Evolutionary conservation across 2,797 vertebrate genomes (phyloP), one percentile per base, ranked within the genome.

Genomic region (Melanogrammus aeglefinus): DNA sequence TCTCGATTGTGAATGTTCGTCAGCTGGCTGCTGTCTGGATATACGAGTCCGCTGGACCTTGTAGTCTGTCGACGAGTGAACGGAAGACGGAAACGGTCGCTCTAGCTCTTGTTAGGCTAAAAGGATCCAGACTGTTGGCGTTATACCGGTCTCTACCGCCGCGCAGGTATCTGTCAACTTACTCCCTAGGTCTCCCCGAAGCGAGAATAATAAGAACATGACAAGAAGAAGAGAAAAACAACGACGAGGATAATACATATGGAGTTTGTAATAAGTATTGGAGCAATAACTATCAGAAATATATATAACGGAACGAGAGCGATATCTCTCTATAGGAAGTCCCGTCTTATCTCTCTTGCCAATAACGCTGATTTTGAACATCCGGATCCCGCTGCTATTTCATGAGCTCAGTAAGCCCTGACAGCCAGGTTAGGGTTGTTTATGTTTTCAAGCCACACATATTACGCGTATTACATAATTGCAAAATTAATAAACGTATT

Each of bases 41-140:
- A 51, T 79, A n/a, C n/a, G n/a, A n/a, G n/a, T 80, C 72, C 76
- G 78, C 78, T 77, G 79, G 75, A 77, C 86, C 76, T 76, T n/a
- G 41, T 78, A 24, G 8, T 79, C 84, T 38, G 78, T 73, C 76
- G 81, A 75, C 72, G 84, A 78, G 1, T 77, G 84, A 86, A n/a
- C 21, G 84, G 87, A 81, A 21, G n/a, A 9, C 14, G 31, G 33
- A 81, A 21, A 9, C 14, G 31, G 33, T 79, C 82, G 81, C 86
- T 81, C 3, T 77, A 79, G 12, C 41, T 44, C 10, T 0, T 44
- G 41, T 44, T 2, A 8, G 0, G 21, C 57, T 63, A 21, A 24
- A 18, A 63, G 57, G 57, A 63, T 63, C 57, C 21, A 0, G 57
- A 9, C 2, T 24, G 6, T 1, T 6, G 2, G n/a, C 57, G 57